Evolutionary conservation across 1,140 invertebrate species (phyloP).

Genomic region (Dendrolimus punctatus): DNA sequence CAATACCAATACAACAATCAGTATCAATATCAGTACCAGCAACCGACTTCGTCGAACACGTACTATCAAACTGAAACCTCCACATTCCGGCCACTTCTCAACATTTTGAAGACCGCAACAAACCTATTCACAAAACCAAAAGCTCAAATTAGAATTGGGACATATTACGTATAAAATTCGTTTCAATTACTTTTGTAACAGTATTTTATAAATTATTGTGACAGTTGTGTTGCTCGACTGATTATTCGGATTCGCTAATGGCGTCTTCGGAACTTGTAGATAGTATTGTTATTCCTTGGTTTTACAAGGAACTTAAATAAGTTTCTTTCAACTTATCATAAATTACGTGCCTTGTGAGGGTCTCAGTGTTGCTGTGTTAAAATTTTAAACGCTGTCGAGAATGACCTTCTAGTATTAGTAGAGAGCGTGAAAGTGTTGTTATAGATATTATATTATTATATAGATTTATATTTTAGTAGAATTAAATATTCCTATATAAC

Average conservation of each 20-base stretch:
- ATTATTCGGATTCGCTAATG: slow-evolving; percentile 47
- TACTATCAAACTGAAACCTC: slow-evolving; percentile 41
- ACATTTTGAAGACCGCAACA: slow-evolving; percentile 54
- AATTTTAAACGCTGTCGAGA: slow-evolving; percentile 44
- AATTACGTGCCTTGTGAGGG: slow-evolving; percentile 39
- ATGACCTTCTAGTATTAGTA: slow-evolving; percentile 61
- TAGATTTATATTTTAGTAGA: slow-evolving; percentile 43
- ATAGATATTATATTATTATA: slow-evolving; percentile 32
- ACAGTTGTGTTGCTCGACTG: slow-evolving; percentile 65
- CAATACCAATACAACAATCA: slow-evolving; percentile 55
- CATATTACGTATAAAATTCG: slow-evolving; percentile 41
- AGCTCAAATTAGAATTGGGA: slow-evolving; percentile 46
- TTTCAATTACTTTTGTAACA: slow-evolving; percentile 30
- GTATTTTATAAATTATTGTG: slow-evolving; percentile 62
- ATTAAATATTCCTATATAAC: slow-evolving; percentile 27
- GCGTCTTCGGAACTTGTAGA: slow-evolving; percentile 51
- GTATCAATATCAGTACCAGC: slow-evolving; percentile 51
- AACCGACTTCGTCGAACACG: slow-evolving; percentile 23
- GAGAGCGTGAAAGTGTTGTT: slow-evolving; percentile 46
- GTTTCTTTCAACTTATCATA: slow-evolving; percentile 21
- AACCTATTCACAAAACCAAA: slow-evolving; percentile 58
- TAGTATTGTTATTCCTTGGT: slow-evolving; percentile 63
- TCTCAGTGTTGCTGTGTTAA: slow-evolving; percentile 39
- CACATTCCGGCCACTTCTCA: slow-evolving; percentile 53
- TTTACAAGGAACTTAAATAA: slow-evolving; percentile 61